These are phyloP conservation scores for Menidia beryllina DNA, from an alignment of 2,113 vertebrate species.

Conservation along the genomic window DNA sequence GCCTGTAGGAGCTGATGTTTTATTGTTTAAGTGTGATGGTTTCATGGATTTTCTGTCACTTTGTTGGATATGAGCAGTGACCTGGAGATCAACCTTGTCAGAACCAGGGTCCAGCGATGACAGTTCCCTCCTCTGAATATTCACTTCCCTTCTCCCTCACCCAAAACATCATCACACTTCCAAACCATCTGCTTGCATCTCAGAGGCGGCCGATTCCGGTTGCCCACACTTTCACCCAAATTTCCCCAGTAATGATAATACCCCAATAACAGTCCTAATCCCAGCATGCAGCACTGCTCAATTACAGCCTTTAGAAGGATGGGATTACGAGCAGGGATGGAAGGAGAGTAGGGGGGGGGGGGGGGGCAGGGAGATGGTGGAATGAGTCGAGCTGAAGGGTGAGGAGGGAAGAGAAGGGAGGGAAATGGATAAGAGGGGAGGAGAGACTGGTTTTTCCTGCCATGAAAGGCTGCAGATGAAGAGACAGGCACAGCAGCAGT, in stretches of 20 bases:
- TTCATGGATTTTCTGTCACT: constrained; percentile 79
- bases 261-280: constrained; percentile 82
- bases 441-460: constrained; percentile 70
- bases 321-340: constrained; percentile 76
- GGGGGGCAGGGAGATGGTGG: constrained; percentile 52
- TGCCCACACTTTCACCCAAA: constrained; percentile 65
- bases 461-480: constrained; percentile 78
- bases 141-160: not conserved
- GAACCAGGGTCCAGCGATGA: constrained; percentile 57
- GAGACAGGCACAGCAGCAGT: constrained; percentile 77
- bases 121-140: constrained; percentile 35
- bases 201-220: constrained; percentile 42
- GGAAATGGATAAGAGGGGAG: constrained; percentile 59
- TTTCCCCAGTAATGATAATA: constrained; percentile 73
- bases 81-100: constrained; percentile 75
- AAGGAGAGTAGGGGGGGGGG: constrained; percentile 5
- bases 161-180: constrained; percentile 15
- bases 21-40: constrained; percentile 77
- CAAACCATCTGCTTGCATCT: constrained; percentile 37
- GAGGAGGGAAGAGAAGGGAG: constrained; percentile 19
- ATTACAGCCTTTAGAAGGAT: constrained; percentile 83
- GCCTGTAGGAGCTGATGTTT: constrained; percentile 69
- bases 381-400: constrained; percentile 64
- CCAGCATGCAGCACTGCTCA: constrained; percentile 78
- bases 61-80: constrained; percentile 70